These are phyloP conservation scores for Synanthedon myopaeformis DNA, from an alignment of 2,888 invertebrate genomes.

Conservation along the genomic window DNA sequence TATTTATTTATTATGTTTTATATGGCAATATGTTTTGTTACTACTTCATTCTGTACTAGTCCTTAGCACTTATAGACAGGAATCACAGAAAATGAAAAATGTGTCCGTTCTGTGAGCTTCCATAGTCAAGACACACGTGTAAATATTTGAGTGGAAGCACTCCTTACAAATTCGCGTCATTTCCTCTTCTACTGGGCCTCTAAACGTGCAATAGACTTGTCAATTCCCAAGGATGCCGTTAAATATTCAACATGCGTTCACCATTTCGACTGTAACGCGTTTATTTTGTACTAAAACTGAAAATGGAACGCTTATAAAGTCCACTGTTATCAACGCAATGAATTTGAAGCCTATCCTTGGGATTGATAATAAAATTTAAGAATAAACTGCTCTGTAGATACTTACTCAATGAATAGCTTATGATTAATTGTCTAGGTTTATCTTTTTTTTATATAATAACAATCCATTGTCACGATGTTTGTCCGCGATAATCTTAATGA, in stretches of 20 bases:
- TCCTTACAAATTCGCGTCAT: conserved; percentile 2
- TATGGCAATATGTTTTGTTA: no score
- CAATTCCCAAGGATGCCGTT: neutral
- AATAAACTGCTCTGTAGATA: neutral
- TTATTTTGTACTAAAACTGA: neutral
- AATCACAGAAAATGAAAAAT: no score
- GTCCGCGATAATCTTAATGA: no score
- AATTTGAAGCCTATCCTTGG: neutral
- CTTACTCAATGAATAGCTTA: no score
- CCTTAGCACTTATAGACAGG: no score
- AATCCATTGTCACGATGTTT: no score
- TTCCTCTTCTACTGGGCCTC: neutral
- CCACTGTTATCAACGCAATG: neutral
- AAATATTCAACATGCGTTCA: conserved; percentile 1
- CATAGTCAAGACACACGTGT: neutral
- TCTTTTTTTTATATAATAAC: no score
- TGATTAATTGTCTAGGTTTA: no score
- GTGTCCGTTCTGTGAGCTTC: no score
- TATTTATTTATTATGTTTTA: no score
- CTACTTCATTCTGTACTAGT: no score
- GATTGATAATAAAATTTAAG: neutral
- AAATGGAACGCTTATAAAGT: neutral
- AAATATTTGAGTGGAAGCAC: neutral
- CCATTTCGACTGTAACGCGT: neutral
- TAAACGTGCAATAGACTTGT: neutral